phyloP scores from a whole-genome alignment of 2,113 vertebrate species.

The Litocranius walleri region DNA sequence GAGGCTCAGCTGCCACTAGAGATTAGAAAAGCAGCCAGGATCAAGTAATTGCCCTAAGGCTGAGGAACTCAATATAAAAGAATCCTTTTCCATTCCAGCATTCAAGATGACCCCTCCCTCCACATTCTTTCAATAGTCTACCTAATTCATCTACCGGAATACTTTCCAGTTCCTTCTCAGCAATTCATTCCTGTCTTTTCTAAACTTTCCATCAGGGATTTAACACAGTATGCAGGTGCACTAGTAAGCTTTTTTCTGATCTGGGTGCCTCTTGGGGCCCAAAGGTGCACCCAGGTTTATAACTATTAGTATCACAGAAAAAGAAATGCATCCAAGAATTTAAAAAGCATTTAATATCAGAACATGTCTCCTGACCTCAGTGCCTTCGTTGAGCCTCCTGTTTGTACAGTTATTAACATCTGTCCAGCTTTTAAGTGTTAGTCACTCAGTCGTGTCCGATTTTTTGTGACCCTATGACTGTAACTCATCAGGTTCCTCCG shows the following conservation, averaged over 20 bases:
- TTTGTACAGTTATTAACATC: neutral
- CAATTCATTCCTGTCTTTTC: neutral
- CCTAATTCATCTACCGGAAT: neutral
- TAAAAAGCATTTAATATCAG: neutral
- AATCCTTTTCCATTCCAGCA: neutral
- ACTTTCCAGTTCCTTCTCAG: neutral
- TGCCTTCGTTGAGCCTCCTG: neutral
- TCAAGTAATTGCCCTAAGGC: neutral
- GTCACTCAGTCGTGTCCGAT: neutral
- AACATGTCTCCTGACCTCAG: neutral
- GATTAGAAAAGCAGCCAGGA: neutral
- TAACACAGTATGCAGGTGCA: neutral
- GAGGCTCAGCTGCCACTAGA: neutral
- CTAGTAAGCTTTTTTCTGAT: neutral
- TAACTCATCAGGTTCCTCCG: neutral
- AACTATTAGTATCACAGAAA: neutral
- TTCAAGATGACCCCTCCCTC: neutral
- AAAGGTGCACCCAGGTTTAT: neutral
- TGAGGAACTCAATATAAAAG: neutral
- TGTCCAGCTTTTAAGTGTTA: neutral
- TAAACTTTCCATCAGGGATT: neutral
- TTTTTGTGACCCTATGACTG: neutral
- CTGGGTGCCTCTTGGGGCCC: neutral
- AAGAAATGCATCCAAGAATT: neutral
- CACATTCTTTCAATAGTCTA: slow-evolving; percentile 13